Conservation (phyloP, 2,888 invertebrate genomes). For the Heterodera filipjevi region DNA sequence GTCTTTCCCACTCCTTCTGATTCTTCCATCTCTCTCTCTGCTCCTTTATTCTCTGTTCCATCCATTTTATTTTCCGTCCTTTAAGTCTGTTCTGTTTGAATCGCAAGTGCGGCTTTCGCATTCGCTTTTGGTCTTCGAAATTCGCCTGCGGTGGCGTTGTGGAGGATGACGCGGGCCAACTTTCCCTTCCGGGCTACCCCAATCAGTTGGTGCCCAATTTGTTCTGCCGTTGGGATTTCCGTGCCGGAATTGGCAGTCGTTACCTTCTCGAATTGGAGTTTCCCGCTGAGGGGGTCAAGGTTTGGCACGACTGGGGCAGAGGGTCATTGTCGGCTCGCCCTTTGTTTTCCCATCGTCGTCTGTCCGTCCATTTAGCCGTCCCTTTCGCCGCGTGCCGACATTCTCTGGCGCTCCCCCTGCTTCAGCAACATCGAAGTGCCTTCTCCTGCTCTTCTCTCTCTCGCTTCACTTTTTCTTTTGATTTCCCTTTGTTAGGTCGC, state of each 20-base stretch:
- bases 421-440: constrained; percentile 13
- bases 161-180: constrained; percentile 46
- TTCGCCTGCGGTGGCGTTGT: constrained; percentile 58
- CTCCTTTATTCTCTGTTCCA: neutral
- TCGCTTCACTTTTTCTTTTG: neutral
- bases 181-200: constrained; percentile 55
- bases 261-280: constrained; percentile 55
- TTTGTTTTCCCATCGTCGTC: neutral
- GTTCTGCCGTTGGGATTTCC: constrained; percentile 55
- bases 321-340: too few relatives aligned
- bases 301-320: neutral
- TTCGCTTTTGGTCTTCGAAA: constrained; percentile 49
- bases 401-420: constrained; percentile 9
- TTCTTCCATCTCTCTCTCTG: constrained; percentile 33
- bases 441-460: too few relatives aligned
- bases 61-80: neutral
- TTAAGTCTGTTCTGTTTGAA: constrained; percentile 46
- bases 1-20: neutral
- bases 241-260: constrained; percentile 51
- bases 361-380: neutral
- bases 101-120: constrained; percentile 58
- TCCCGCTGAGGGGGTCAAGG: constrained; percentile 27
- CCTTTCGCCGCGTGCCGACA: neutral
- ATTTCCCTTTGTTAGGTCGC: neutral
- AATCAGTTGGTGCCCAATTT: constrained; percentile 39